phyloP scores from a whole-genome alignment of 2,888 invertebrate genomes.

The Crossocerus cetratus region DNA sequence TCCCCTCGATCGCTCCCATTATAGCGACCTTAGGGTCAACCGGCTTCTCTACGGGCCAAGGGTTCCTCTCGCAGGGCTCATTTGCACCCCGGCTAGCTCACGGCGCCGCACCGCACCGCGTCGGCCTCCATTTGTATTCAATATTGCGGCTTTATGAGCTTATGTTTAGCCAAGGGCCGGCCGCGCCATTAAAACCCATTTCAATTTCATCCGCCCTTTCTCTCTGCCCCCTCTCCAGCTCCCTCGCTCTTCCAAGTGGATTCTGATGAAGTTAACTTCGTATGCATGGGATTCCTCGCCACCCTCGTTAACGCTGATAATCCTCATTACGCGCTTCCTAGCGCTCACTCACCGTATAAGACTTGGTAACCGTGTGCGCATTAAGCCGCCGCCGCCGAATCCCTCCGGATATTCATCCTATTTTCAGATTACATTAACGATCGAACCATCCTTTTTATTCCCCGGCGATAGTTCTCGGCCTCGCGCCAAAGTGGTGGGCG shows the following conservation, averaged over 20 bases:
- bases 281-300: conserved; percentile 71
- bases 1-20: conserved; percentile 57
- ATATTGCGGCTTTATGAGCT: conserved; percentile 77
- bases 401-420: conserved; percentile 23
- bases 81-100: conserved; percentile 69
- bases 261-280: conserved; percentile 74
- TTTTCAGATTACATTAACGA: not conserved
- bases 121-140: conserved; percentile 75
- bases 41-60: conserved; percentile 38
- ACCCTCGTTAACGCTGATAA: conserved; percentile 45
- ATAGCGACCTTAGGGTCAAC: conserved; percentile 60
- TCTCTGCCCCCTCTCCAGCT: too few relatives aligned
- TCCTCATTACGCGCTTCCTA: conserved; percentile 31
- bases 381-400: not conserved
- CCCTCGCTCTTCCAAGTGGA: conserved; percentile 64
- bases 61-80: conserved; percentile 63
- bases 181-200: conserved; percentile 65
- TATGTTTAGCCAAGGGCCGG: conserved; percentile 61
- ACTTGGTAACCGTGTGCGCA: too few relatives aligned
- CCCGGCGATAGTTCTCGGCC: too few relatives aligned
- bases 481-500: too few relatives aligned
- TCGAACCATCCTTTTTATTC: too few relatives aligned
- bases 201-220: conserved; percentile 66
- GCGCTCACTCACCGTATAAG: conserved; percentile 20
- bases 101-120: conserved; percentile 62